Base-by-base conservation (phyloP, 2,888 invertebrate species). In the Macroteleia sp. region DNA sequence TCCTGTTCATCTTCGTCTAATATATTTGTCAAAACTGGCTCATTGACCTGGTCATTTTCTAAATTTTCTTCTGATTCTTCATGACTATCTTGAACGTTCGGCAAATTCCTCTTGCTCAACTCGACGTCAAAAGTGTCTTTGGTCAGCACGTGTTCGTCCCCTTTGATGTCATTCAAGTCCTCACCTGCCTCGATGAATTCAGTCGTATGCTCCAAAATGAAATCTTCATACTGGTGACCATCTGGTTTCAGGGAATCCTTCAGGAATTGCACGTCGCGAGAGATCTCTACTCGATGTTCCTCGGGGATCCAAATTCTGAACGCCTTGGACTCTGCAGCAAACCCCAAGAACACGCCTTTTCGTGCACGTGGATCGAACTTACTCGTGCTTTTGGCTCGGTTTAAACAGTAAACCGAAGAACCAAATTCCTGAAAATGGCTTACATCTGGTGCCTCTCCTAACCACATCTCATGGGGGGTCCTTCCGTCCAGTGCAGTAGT, bases 401-500 rank as follows among this genome's bases (percentile, higher is more conserved):
- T 52, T 9, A 80, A 30, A 9, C 71, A 52, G 54, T 48, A 76
- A 16, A 73, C 78, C 59, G 42, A 52, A 28, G 39, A 54, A 19
- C 78, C 80, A 39, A 80, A 80, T 16, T 34, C 52, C 54, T 70
- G 42, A n/a, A 80, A 25, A 46, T 73, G 28, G 22, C 48, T 50
- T 5, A 76, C 56, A 12, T 75, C 52, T 8, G 73, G 62, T 28
- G 41, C 32, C 8, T 28, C 52, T 46, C 76, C 77, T 14, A 44
- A 52, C 77, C 80, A 77, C 30, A 50, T 42, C 56, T 77, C 78
- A 50, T 46, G 71, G 20, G 79, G 80, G 20, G 52, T 74, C 14
- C 36, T 59, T 54, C 62, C 56, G 3, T 34, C 64, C 9, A 83
- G 64, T 30, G 52, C 71, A 9, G 19, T 57, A 5, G 62, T 52